Conservation (phyloP, 2,888 invertebrate genomes). For the Apamea monoglypha region DNA sequence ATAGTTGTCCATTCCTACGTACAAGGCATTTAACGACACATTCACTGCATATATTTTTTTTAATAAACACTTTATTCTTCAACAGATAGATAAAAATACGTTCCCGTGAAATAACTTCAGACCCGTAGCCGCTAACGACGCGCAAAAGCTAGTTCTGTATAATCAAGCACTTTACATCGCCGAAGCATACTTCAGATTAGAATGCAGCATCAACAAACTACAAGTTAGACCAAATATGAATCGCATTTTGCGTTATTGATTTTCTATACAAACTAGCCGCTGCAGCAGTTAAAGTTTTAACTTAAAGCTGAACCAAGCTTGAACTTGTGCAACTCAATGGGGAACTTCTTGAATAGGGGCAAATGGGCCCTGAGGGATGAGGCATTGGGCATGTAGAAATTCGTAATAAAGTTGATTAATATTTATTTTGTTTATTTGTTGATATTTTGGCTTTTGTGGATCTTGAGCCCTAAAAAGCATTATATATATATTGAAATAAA, state of each 20-base stretch:
- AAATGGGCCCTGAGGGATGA: constrained; percentile 17
- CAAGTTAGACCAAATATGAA: constrained; percentile 26
- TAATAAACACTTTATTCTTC: not conserved
- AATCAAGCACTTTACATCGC: not conserved
- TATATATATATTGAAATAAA: not conserved
- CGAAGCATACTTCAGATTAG: not conserved
- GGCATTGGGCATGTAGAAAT: not conserved
- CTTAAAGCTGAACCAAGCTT: constrained; percentile 33
- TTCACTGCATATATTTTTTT: not conserved
- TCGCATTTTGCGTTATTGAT: constrained; percentile 49
- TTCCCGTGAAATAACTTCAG: not conserved
- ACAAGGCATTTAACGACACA: too few relatives aligned
- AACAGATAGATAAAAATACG: not conserved
- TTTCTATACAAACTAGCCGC: constrained; percentile 43
- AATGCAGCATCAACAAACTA: constrained; percentile 19
- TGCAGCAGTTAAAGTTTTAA: constrained; percentile 38
- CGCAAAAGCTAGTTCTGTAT: not conserved
- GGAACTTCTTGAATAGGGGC: constrained; percentile 50
- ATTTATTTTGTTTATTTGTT: not conserved
- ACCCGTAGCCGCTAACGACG: too few relatives aligned
- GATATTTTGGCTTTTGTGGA: not conserved
- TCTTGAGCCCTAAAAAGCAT: not conserved
- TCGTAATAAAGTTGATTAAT: not conserved
- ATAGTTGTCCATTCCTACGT: not conserved
- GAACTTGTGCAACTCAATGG: constrained; percentile 28